Evolutionary conservation across 2,888 invertebrate genomes (phyloP).

Genomic region (Drosophila acutilabella): DNA sequence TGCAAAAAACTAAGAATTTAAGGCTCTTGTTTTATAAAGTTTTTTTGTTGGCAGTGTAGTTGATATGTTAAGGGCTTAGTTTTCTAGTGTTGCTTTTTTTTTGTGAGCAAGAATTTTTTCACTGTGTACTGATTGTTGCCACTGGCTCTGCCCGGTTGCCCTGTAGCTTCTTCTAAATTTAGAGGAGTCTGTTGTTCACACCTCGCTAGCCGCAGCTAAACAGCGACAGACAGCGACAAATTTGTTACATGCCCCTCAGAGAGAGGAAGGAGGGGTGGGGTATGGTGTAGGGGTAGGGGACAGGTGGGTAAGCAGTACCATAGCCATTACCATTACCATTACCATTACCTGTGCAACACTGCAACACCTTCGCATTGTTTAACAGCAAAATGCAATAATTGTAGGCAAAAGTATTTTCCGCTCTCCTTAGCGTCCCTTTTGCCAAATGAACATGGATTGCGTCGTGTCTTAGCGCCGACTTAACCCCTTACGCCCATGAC

Average conservation of each 20-base stretch:
- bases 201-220: conserved; percentile 65
- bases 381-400: conserved; percentile 79
- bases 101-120: no score
- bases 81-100: no score
- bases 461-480: conserved; percentile 59
- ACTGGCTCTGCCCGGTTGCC: not conserved
- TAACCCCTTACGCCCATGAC: not conserved
- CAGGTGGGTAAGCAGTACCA: not conserved
- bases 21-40: no score
- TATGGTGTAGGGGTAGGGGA: no score
- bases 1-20: no score
- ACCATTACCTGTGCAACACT: conserved; percentile 29
- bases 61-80: no score
- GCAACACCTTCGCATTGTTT: conserved; percentile 71
- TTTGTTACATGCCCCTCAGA: conserved; percentile 64
- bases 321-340: not conserved
- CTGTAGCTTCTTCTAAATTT: conserved; percentile 60
- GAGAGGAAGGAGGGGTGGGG: not conserved
- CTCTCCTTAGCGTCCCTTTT: conserved; percentile 10
- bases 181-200: conserved; percentile 69
- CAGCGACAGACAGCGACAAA: conserved; percentile 71
- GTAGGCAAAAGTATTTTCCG: conserved; percentile 45
- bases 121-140: not conserved
- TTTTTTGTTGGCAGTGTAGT: no score
- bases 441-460: conserved; percentile 30